Evolutionary conservation across 2,797 vertebrate species (phyloP).

Genomic region (Moxostoma hubbsi): DNA sequence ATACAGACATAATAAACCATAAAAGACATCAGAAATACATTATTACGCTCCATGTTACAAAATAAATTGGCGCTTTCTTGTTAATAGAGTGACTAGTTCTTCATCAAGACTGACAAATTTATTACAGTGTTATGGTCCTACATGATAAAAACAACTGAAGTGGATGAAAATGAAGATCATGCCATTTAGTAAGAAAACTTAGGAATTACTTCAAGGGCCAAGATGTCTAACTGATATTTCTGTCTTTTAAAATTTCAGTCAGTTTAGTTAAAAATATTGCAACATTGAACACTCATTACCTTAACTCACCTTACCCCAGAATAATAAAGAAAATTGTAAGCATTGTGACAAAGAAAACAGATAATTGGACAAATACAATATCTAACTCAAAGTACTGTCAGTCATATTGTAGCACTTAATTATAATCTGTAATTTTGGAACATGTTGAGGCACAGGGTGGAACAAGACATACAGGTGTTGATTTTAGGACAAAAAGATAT

Average conservation of each 20-base stretch:
- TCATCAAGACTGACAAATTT: constrained; percentile 14
- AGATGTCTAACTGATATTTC: neutral
- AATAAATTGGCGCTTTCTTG: constrained; percentile 41
- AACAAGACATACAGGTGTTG: constrained; percentile 3
- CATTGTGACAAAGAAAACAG: neutral
- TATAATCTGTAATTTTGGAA: neutral
- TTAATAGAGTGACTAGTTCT: constrained; percentile 37
- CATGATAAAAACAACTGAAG: neutral
- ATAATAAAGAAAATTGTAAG: neutral
- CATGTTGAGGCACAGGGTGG: constrained; percentile 19
- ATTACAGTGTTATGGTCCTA: constrained; percentile 58
- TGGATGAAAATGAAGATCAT: constrained; percentile 14
- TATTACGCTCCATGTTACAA: constrained; percentile 34
- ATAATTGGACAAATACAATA: neutral
- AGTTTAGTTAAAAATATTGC: neutral
- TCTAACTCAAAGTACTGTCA: neutral
- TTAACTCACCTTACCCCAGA: neutral
- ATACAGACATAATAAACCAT: neutral
- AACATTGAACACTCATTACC: neutral
- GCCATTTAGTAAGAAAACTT: neutral
- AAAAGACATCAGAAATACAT: constrained; percentile 36
- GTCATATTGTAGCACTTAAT: neutral
- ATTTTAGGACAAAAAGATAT: neutral
- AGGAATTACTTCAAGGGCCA: neutral
- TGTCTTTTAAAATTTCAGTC: neutral